Evolutionary conservation across 2,113 vertebrate genomes (phyloP).

Genomic region (Burhinus oedicnemus): DNA sequence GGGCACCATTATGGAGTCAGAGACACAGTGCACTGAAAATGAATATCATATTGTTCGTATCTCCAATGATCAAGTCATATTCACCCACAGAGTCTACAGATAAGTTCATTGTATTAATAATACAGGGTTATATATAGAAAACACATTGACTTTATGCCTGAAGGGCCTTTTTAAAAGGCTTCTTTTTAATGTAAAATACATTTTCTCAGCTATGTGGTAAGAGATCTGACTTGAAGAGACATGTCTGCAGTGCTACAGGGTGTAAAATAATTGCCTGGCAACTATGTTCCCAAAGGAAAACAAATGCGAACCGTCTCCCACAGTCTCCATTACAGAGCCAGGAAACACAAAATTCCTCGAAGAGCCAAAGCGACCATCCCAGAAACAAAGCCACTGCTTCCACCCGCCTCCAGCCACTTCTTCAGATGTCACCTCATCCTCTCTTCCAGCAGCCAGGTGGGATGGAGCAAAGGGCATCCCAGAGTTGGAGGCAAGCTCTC

Average conservation of each 20-base stretch:
- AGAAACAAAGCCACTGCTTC: background rate
- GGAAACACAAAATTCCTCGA: background rate
- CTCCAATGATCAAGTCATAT: conserved; percentile 35
- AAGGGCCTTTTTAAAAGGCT: conserved; percentile 44
- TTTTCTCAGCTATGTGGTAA: conserved; percentile 38
- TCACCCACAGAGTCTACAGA: conserved; percentile 40
- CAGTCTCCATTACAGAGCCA: background rate
- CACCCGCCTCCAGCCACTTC: background rate
- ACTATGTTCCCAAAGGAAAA: conserved; percentile 55
- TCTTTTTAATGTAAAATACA: conserved; percentile 70
- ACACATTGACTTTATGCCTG: conserved; percentile 34
- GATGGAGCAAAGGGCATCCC: background rate
- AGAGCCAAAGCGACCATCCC: background rate
- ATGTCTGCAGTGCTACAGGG: conserved; percentile 58
- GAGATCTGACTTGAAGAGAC: conserved; percentile 57
- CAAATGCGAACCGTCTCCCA: background rate
- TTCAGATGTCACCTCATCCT: background rate
- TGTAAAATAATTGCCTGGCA: conserved; percentile 72
- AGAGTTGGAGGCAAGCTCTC: background rate
- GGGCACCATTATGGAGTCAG: background rate
- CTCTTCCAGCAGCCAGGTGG: background rate
- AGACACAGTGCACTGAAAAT: background rate
- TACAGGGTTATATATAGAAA: conserved; percentile 25
- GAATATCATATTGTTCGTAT: conserved; percentile 2
- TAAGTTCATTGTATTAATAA: conserved; percentile 52